These are phyloP conservation scores for Ichneumoninae sp. DNA, from an alignment of 2,888 invertebrate species.

Conservation along the genomic window DNA sequence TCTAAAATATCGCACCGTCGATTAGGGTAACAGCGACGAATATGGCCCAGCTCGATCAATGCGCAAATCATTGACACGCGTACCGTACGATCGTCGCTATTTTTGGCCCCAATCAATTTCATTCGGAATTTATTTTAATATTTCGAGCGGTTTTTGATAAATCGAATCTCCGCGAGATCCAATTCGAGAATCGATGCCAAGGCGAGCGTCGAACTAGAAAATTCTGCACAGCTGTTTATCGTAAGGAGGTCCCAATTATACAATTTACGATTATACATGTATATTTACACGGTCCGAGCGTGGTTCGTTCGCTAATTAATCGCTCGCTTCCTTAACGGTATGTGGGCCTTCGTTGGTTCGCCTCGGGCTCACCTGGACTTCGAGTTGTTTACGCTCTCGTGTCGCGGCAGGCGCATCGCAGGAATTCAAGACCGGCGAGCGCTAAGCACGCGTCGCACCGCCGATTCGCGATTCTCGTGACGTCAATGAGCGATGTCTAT, in stretches of 20 bases:
- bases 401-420: conserved; percentile 22
- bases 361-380: conserved; percentile 51
- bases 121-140: conserved; percentile 36
- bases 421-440: conserved; percentile 19
- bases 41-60: neutral
- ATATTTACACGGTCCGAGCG: neutral
- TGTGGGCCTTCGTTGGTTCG: conserved; percentile 3
- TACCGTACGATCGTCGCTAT: neutral
- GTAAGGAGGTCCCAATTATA: conserved; percentile 56
- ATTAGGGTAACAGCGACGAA: neutral
- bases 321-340: conserved; percentile 29
- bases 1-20: neutral
- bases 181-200: conserved; percentile 67
- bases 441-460: conserved; percentile 21
- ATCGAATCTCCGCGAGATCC: conserved; percentile 49
- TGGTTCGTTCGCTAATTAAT: conserved; percentile 45
- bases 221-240: neutral
- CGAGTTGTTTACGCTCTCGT: conserved; percentile 33
- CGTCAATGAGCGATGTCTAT: conserved; percentile 56
- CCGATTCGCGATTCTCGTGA: conserved; percentile 58
- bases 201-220: conserved; percentile 41
- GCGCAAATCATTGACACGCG: neutral
- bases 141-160: conserved; percentile 32
- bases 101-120: neutral
- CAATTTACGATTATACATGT: conserved; percentile 54